Base-by-base conservation (phyloP, 2,113 vertebrate species). In the Physeter macrocephalus region DNA sequence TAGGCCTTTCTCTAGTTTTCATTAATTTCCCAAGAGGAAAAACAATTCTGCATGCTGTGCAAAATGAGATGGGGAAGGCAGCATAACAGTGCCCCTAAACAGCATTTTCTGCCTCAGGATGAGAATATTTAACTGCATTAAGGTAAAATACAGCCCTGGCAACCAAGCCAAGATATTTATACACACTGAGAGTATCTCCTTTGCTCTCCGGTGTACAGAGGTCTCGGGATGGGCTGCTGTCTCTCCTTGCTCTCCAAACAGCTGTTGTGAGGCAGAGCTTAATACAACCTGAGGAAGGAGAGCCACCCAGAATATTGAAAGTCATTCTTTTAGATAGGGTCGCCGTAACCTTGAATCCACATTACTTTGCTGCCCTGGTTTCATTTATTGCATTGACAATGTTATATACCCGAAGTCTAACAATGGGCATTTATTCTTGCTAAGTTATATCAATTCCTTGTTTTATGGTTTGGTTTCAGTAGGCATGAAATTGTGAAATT, bases 21-120 rank as follows among this genome's bases (percentile, higher is more conserved):
- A 86, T 69, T 98, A 94, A 98, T 98, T 99, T 98, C 98, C 98
- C 98, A 96, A 49, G 98, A 98, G 98, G 78, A 98, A 86, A 88
- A 96, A 95, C 93, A 95, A 92, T 91, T 77, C 64, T 7, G 13
- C 59, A 21, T 64, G 80, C 93, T 93, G 86, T 82, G 69, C 75
- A 93, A 94, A 97, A 97, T 87, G 80, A 96, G 92, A 95, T 74
- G 64, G 94, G 72, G 59, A 91, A 97, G 91, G 74, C 20, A 46
- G 75, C 72, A 95, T 78, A 97, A 93, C 18, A n/a, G 54, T 72
- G 62, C 75, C 97, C 87, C 64, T 95, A 93, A 98, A 97, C 95
- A 97, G 46, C 66, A 93, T 94, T 98, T 98, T 97, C 94, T 96
- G 88, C 49, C 96, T 97, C 85, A 27, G 94, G 96, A 96, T 95